Evolutionary conservation across 2,888 invertebrate species (phyloP), one percentile per base, ranked within the genome.

Genomic region (Lasioglossum lativentre): DNA sequence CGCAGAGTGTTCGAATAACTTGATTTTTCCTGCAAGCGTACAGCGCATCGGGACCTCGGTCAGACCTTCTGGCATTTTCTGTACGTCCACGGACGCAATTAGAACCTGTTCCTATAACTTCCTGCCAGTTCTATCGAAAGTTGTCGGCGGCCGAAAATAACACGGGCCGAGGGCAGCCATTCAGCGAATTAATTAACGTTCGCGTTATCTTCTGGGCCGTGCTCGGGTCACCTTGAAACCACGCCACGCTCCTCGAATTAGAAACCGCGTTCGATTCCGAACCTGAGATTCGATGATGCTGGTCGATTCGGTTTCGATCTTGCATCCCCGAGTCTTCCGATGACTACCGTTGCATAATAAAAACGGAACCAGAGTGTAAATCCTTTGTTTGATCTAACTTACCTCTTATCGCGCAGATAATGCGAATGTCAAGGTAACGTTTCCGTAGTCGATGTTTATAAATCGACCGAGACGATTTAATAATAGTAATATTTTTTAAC

Each of bases 141-240:
- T 66, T 72, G 78, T 47, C 72, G 59, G 12, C 3, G 27, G 83
- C 82, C 82, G 66, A 82, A 83, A 83, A 83, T 83, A 83, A 83
- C 83, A 70, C 73, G 38, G 45, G 1, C 76, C n/a, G 68, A 27
- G 77, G 83, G 83, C 83, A 84, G 23, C 73, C 68, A 79, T 85
- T 86, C 85, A 71, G 84, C 47, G 63, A 30, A 79, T 76, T 77
- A 85, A 85, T 75, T 78, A 77, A 47, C 45, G 12, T 76, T 75
- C 38, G 73, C 34, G 45, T 77, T 82, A 82, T 75, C 83, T 75
- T 42, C n/a, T 19, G 34, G 8, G 42, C 38, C 38, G 38, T 14
- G 34, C 30, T 40, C 52, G 38, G 56, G 76, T 76, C 76, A 76
- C 82, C 82, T 82, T 82, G 47, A 12, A 27, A n/a, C 6, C 38